Base-by-base conservation (phyloP, 2,888 invertebrate genomes). In the Morinoia aosen region DNA sequence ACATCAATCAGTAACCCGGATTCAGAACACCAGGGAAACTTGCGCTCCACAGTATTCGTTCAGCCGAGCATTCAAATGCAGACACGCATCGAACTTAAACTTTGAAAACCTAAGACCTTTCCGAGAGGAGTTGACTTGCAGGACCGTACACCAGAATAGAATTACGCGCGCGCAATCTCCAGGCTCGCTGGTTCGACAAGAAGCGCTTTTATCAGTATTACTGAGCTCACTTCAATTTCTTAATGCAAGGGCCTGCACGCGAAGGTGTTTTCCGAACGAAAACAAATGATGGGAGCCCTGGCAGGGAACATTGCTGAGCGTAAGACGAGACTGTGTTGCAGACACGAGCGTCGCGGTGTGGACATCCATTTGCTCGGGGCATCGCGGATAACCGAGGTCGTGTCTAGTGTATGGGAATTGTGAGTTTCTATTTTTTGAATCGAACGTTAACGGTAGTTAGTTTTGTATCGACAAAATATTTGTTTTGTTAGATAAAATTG, bases 171-270 rank as follows among this genome's bases (percentile, higher is more conserved):
- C 76, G 33, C 19, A 76, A 76, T 76, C 76, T 76, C 76, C 25
- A 76, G 76, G 33, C 76, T 25, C 76, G 33, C 76, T 33, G 76
- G 25, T 10, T 33, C 76, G 76, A 76, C 76, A 33, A 76, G 76
- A 76, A 76, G 76, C 33, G 76, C 76, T 76, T 76, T 76, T 33
- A 76, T 76, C 76, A 76, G 76, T 76, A 76, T 76, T 76, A 76
- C 76, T 76, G 33, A 76, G 76, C 76, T 76, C 25, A 76, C 16
- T 76, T 33, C 76, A 76, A 76, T 76, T 76, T 76, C 76, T 76
- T 76, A 76, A 76, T 76, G 76, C 76, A 76, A 76, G 76, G 76
- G 76, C 76, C 33, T 76, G 76, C 76, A 76, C 76, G 76, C 33
- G 25, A 76, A 33, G 25, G 76, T 76, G 76, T 76, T 76, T 33